Evolutionary conservation across 2,113 vertebrate species (phyloP).

Genomic region (Bos taurus): DNA sequence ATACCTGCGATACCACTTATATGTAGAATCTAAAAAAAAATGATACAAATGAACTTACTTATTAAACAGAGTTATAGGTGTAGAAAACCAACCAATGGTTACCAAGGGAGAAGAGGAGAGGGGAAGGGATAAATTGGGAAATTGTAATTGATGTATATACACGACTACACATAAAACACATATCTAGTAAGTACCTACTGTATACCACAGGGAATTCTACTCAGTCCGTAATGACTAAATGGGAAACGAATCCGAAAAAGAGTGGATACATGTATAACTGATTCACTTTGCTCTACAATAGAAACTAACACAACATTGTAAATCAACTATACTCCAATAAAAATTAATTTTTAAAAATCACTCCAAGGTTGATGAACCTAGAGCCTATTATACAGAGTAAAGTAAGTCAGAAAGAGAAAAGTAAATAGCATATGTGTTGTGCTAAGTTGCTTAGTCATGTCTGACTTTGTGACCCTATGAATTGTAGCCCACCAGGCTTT

Average conservation of each 20-base stretch:
- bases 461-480: neutral
- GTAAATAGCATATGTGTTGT: neutral
- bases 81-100: neutral
- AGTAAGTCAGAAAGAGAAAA: neutral
- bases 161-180: neutral
- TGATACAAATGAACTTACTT: neutral
- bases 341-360: neutral
- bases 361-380: neutral
- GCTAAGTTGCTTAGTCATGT: neutral
- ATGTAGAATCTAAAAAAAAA: neutral
- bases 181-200: neutral
- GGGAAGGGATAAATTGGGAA: neutral
- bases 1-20: neutral
- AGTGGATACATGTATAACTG: neutral
- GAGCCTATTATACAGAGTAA: neutral
- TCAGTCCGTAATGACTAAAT: neutral
- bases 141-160: neutral
- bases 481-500: neutral
- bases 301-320: neutral
- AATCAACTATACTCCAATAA: constrained; percentile 78
- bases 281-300: neutral
- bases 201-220: neutral
- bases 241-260: neutral
- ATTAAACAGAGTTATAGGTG: neutral
- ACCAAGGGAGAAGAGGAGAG: neutral